Percentiles rank a stretch among this genome's conserved stretches.
These are phyloP conservation scores for Xestia ashworthii DNA, from an alignment of 2,888 invertebrate genomes.

Conservation along the genomic window DNA sequence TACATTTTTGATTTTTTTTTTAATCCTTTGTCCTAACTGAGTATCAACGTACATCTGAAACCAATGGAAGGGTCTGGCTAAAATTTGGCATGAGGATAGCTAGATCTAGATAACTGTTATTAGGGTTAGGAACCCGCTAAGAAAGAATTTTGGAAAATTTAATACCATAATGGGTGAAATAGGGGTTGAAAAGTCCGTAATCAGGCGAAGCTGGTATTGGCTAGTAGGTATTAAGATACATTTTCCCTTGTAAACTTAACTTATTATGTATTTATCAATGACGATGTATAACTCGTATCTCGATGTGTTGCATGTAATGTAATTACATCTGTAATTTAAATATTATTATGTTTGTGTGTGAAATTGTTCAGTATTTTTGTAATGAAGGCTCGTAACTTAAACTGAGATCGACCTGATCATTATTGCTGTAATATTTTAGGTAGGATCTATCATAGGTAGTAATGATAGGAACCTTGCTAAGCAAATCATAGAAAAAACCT, in stretches of 20 bases:
- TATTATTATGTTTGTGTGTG: slow-evolving; percentile 49
- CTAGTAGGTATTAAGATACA: too few relatives aligned
- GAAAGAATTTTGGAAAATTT: not conserved
- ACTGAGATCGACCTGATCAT: not conserved
- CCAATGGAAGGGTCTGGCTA: not conserved
- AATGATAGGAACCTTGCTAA: too few relatives aligned
- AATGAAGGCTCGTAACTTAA: slow-evolving; percentile 11
- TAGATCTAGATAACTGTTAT: not conserved
- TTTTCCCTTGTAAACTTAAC: not conserved
- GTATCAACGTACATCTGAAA: too few relatives aligned
- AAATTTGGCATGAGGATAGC: not conserved
- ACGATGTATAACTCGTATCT: slow-evolving; percentile 29
- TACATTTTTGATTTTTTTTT: not conserved
- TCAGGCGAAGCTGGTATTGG: too few relatives aligned
- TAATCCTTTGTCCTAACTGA: not conserved
- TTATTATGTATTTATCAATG: slow-evolving; percentile 39
- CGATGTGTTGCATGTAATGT: slow-evolving; percentile 59
- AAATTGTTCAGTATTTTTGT: slow-evolving; percentile 67
- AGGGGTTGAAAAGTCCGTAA: not conserved
- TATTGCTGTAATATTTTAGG: too few relatives aligned
- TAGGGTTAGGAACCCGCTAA: not conserved
- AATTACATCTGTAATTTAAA: slow-evolving; percentile 54
- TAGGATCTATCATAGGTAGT: too few relatives aligned
- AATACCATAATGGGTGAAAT: not conserved
- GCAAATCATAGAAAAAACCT: too few relatives aligned